These are phyloP conservation scores for Zeus faber DNA, from an alignment of 2,113 vertebrate species.

Conservation along the genomic window DNA sequence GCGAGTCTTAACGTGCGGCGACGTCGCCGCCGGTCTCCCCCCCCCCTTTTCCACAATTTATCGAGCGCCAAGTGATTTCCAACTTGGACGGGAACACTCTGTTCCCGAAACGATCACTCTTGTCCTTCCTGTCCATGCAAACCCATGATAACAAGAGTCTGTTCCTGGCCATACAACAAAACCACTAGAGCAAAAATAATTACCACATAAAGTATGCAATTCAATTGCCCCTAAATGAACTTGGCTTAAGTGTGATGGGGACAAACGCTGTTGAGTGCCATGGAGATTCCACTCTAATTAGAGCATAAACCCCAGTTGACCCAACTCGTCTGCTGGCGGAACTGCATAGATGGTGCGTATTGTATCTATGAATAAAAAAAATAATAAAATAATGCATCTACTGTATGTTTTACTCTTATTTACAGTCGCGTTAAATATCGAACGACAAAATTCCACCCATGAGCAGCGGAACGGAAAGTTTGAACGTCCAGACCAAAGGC, in stretches of 20 bases:
- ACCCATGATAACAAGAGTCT: slow-evolving; percentile 36
- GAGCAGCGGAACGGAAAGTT: too few relatives aligned
- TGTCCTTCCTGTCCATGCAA: slow-evolving; percentile 24
- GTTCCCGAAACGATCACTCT: slow-evolving; percentile 27
- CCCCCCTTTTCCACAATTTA: too few relatives aligned
- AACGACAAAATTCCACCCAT: too few relatives aligned
- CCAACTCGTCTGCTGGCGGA: slow-evolving; percentile 20
- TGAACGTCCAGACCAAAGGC: too few relatives aligned
- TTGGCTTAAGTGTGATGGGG: slow-evolving; percentile 46
- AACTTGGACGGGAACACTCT: slow-evolving; percentile 17
- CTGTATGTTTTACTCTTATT: too few relatives aligned
- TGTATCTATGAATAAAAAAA: too few relatives aligned
- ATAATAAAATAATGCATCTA: too few relatives aligned
- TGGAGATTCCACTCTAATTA: slow-evolving; percentile 65
- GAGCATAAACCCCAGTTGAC: slow-evolving; percentile 48
- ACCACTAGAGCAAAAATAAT: slow-evolving; percentile 52
- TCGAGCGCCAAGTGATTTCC: too few relatives aligned
- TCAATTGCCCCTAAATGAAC: slow-evolving; percentile 66
- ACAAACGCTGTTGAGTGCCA: slow-evolving; percentile 29
- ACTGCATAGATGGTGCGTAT: too few relatives aligned
- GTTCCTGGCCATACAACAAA: slow-evolving; percentile 47
- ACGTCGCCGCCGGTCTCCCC: too few relatives aligned
- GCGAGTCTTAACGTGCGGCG: too few relatives aligned
- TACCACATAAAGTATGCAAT: slow-evolving; percentile 64
- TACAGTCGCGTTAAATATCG: too few relatives aligned